Base-by-base conservation (phyloP, 1,140 invertebrate species). In the Anastrepha obliqua region DNA sequence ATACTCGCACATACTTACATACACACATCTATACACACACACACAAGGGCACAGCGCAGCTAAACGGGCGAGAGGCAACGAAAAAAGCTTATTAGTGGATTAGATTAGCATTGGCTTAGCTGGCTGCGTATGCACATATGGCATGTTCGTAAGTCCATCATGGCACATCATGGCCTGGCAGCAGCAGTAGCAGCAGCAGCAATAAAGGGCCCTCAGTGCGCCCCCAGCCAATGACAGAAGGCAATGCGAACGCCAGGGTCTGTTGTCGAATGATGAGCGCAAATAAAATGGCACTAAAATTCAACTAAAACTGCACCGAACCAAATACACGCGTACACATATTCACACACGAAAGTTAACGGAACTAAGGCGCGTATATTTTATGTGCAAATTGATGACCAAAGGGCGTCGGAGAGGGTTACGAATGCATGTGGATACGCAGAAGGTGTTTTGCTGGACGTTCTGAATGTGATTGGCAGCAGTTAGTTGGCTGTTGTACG, bases 221-320 rank as follows among this genome's bases (percentile, higher is more conserved):
- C n/a, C 42, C 70, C 47, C 47, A 29, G n/a, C n/a, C 74, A 55
- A 81, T 81, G 74, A 13, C 74, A 81, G 74, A 29, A 47, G 67
- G 67, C 42, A 74, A 13, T 44, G 4, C 13, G 39, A 74, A 4
- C 44, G 15, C 29, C 29, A 29, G 29, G 29, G 29, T 29, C 51
- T 55, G 51, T 11, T 55, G 51, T 8, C 51, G 55, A 55, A 81
- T 81, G 74, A 20, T 47, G 47, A 81, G 55, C 13, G n/a, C 47
- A 81, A 81, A 81, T 81, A 11, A 81, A 81, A 81, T 81, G 44
- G 74, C 74, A 81, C 51, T 81, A 81, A 81, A 81, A 81, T 20
- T 81, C 8, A 81, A n/a, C 47, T 81, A 81, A 81, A 81, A 81
- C n/a, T 58, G 51, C 44, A 9, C 47, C 55, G 47, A 51, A 81